Evolutionary conservation across 2,797 vertebrate genomes (phyloP).

Genomic region (Uromys caudimaculatus): DNA sequence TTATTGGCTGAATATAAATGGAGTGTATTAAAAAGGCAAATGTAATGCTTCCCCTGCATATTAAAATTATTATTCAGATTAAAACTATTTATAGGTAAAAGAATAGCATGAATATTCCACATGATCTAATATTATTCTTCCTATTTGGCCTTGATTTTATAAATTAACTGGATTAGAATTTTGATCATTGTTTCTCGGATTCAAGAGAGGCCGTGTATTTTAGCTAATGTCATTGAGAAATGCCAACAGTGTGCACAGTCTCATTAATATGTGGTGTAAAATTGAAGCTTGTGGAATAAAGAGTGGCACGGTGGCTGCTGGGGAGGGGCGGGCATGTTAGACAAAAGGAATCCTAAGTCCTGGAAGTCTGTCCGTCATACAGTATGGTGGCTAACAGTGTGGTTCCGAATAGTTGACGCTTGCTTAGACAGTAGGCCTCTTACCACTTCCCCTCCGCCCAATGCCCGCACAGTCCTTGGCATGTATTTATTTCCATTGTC

Average conservation of each 20-base stretch:
- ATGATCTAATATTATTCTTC: background rate
- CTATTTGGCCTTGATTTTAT: conserved; percentile 37
- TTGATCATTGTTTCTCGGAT: conserved; percentile 2
- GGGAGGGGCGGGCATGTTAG: background rate
- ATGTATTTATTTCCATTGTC: background rate
- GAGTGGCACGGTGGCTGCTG: background rate
- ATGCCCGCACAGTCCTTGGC: background rate
- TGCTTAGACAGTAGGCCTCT: background rate
- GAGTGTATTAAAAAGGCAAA: conserved; percentile 47
- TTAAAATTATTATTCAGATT: conserved; percentile 56
- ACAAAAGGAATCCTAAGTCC: background rate
- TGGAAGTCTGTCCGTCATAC: background rate
- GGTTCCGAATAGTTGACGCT: background rate
- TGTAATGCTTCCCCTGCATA: conserved; percentile 41
- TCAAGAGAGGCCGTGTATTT: background rate
- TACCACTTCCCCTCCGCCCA: background rate
- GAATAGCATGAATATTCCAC: background rate
- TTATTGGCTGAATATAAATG: conserved; percentile 28
- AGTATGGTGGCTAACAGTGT: background rate
- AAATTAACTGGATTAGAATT: conserved; percentile 7
- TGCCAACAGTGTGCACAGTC: background rate
- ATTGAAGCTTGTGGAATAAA: background rate
- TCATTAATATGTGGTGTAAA: background rate
- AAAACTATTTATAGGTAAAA: conserved; percentile 46
- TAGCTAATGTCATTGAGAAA: background rate